Evolutionary conservation across 2,113 vertebrate species (phyloP).

Genomic region (Trichechus manatus): DNA sequence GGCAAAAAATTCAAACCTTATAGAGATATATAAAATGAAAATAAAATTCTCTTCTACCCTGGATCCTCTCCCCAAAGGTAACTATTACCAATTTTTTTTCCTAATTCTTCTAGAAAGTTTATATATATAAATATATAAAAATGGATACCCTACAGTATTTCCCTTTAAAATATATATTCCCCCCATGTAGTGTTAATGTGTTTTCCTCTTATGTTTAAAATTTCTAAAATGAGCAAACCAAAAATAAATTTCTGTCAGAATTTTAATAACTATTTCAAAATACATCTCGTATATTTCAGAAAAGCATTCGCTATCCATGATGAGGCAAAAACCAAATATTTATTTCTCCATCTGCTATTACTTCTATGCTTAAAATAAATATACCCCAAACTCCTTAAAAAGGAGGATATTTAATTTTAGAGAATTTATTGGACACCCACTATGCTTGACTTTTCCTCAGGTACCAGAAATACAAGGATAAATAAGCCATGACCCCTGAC

Average conservation of each 20-base stretch:
- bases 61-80: neutral
- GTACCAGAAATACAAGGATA: neutral
- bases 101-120: neutral
- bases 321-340: neutral
- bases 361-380: conserved; percentile 4
- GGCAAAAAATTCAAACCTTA: neutral
- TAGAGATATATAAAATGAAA: neutral
- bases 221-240: conserved; percentile 46
- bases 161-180: neutral
- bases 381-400: neutral
- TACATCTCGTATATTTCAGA: neutral
- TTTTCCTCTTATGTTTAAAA: neutral
- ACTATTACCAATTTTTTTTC: neutral
- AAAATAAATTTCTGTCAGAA: conserved; percentile 11
- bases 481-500: neutral
- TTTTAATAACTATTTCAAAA: conserved; percentile 29
- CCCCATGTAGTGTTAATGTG: neutral
- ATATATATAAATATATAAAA: conserved; percentile 5
- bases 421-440: neutral
- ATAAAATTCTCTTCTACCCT: neutral
- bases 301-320: neutral
- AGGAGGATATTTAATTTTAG: neutral
- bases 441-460: neutral
- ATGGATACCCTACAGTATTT: neutral
- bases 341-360: neutral